A percentile compares a stretch with the other conserved stretches of the same genome.
These are phyloP conservation scores for Leptobrachium ailaonicum DNA, from an alignment of 2,113 vertebrate species.

Conservation along the genomic window DNA sequence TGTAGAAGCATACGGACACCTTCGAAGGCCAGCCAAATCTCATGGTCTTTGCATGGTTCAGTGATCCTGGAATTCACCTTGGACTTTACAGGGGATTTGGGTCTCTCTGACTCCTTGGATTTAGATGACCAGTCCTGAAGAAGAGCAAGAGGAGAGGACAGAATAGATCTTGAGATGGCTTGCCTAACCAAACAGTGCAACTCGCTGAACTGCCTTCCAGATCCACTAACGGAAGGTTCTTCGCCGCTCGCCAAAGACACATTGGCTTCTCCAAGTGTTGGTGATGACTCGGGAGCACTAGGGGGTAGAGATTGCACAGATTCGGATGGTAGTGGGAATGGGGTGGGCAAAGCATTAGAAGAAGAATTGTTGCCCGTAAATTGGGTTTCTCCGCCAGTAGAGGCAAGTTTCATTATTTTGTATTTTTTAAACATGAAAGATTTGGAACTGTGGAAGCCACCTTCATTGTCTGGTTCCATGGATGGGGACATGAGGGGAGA, in stretches of 20 bases:
- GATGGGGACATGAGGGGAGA: constrained; percentile 18
- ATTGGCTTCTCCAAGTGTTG: fast-evolving
- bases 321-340: constrained; percentile 51
- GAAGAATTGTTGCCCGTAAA: background rate
- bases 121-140: constrained; percentile 65
- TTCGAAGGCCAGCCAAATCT: constrained; percentile 76
- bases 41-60: constrained; percentile 56
- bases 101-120: constrained; percentile 52
- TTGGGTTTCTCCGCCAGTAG: background rate
- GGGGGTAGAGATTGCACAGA: background rate
- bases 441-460: constrained; percentile 66
- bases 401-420: constrained; percentile 57
- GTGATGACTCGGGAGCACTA: constrained; percentile 1
- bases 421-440: constrained; percentile 72
- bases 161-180: constrained; percentile 69
- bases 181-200: constrained; percentile 78
- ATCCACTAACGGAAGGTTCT: background rate
- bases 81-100: constrained; percentile 58
- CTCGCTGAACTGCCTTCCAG: constrained; percentile 70
- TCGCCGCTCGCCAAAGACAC: fast-evolving
- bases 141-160: constrained; percentile 63
- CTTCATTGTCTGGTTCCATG: constrained; percentile 47
- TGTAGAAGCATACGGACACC: constrained; percentile 64
- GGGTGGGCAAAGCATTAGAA: background rate
- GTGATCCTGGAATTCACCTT: constrained; percentile 62